Evolutionary conservation across 1,140 invertebrate genomes (phyloP), one percentile per base, ranked within the genome.

Genomic region (Bombyx mandarina): DNA sequence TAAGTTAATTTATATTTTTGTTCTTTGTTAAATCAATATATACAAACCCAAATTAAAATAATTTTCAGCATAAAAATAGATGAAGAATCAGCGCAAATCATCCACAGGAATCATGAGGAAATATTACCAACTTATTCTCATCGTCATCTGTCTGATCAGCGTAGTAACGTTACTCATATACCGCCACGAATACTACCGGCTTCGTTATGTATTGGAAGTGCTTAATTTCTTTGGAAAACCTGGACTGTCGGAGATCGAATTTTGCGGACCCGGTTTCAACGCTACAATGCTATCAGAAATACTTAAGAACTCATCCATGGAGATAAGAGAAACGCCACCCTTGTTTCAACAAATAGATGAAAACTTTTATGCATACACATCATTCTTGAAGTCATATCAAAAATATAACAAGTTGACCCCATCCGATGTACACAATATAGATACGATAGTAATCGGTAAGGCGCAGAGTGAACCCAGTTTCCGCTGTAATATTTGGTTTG

Each of bases 171-270:
- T 95, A 60, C 78, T 95, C 5, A 89, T 94, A 63, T 95, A 95
- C 71, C 89, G 93, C 49, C 93, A 94, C 71, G 93, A 95, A 71
- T 94, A 95, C 60, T 92, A 94, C 69, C 90, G 91, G 45, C 80
- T 95, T 8, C 89, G 92, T 53, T 94, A 93, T 77, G 93, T 94
- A 3, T 77, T 95, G 8, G 92, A 94, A 88, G 93, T 94, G 6
- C 89, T 94, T 18, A 93, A 94, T 75, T 93, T 93, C 62, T 95
- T 94, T 70, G 93, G 93, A 0, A 90, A 91, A 51, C 91, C 91
- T 8, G 80, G 82, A 43, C 71, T 83, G 3, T 86, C 79, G 2
- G 83, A 88, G 51, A 77, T 88, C 9, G 87, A 89, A 49, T 82
- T 90, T 46, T 88, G 88, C 61, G 82, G 79, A 5, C 84, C 82